phyloP scores from a whole-genome alignment of 1,140 invertebrate genomes.

The Frieseomelitta varia region DNA sequence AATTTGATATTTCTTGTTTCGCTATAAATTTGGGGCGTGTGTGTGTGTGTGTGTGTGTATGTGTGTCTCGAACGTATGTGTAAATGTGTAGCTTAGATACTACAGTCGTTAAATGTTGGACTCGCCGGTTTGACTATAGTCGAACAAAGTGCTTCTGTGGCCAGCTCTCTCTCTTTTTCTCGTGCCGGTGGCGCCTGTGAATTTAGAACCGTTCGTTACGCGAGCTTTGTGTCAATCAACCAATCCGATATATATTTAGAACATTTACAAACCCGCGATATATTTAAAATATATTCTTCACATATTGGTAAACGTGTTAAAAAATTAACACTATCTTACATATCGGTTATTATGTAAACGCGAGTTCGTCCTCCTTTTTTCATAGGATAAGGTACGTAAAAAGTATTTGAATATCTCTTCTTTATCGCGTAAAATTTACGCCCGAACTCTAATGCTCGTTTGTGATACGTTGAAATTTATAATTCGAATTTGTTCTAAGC shows the following conservation, averaged over 20 bases:
- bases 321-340: not conserved
- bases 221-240: conserved; percentile 30
- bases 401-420: not conserved
- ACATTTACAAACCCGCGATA: conserved; percentile 38
- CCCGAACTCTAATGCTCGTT: not conserved
- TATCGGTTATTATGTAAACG: not conserved
- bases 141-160: conserved; percentile 48
- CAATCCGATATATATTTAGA: conserved; percentile 6
- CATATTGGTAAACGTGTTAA: conserved; percentile 22
- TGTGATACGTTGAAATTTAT: not conserved
- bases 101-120: conserved; percentile 52
- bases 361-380: conserved; percentile 10
- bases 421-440: not conserved
- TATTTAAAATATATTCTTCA: not conserved
- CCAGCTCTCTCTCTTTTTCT: conserved; percentile 31
- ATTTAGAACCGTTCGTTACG: conserved; percentile 35
- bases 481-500: not conserved
- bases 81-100: conserved; percentile 31
- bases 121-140: conserved; percentile 40
- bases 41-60: not conserved
- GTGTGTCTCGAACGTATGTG: not conserved
- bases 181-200: conserved; percentile 26
- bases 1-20: conserved; percentile 63
- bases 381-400: conserved; percentile 24
- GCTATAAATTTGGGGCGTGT: conserved; percentile 45